Evolutionary conservation across 2,888 invertebrate species (phyloP), one percentile per base, ranked within the genome.

Genomic region (Oligia strigilis): DNA sequence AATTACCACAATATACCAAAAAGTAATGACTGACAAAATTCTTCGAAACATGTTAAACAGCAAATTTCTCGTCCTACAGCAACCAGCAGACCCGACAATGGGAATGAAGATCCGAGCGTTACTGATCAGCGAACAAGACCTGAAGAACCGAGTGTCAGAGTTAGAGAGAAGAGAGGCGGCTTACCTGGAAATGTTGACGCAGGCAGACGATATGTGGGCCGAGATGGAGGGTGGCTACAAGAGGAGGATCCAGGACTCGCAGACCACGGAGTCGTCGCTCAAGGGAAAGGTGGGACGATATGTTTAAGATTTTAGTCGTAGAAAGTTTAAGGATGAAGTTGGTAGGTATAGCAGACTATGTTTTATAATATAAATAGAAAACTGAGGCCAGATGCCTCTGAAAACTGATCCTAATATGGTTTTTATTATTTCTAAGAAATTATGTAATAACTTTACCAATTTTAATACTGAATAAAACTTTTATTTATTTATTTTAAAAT

Each of bases 121-220:
- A 46, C 93, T 97, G 2, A 94, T 95, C 58, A 96, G 94, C 72
- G 98, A 98, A 83, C 96, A 97, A 71, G 97, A 97, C 60, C 95
- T 98, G 81, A 98, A 98, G 91, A 95, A 94, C 72, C 96, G 98
- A 81, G 97, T 98, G 40, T 96, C 96, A 62, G 98, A 98, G 85
- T 92, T 98, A 74, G 98, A 98, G 92, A 95, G 97, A 74, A 96
- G 98, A 70, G 98, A 98, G 91, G 96, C 97, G 2, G 97, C 98
- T 0, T 98, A 98, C 90, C 97, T 98, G 89, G 98, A 98, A 90
- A 98, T 98, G 89, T 93, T 98, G 91, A 98, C 98, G 78, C 98
- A 98, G 80, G 98, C 98, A 0, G 98, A 98, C 84, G 98, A 98
- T 81, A 97, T 98, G 94, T 98, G 98, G 98, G 97, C 98, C 0